Evolutionary conservation across 2,113 vertebrate species (phyloP).

Genomic region (Cervus canadensis): DNA sequence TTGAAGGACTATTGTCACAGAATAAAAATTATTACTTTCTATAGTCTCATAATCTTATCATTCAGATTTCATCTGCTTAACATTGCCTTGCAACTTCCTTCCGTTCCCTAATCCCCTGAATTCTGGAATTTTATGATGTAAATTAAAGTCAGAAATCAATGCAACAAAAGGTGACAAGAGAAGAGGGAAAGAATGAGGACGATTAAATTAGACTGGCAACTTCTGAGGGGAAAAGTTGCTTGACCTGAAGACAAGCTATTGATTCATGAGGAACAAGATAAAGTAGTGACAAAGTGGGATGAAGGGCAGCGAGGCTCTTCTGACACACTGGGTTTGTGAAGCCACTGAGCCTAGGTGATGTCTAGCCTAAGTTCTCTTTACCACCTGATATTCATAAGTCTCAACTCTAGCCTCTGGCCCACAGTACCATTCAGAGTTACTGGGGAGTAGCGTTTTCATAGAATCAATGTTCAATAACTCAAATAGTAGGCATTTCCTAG

Average conservation of each 20-base stretch:
- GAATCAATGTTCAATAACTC: neutral
- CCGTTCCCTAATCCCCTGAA: neutral
- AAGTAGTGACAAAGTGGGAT: too few relatives aligned
- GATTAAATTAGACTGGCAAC: neutral
- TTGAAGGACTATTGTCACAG: neutral
- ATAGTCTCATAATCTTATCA: neutral
- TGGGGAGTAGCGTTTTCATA: neutral
- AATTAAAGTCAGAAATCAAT: neutral
- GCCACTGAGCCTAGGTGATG: neutral
- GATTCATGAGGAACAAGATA: neutral
- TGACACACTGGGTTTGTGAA: neutral
- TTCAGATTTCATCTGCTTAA: neutral
- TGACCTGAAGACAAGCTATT: neutral
- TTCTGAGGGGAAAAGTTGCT: neutral
- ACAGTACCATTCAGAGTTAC: neutral
- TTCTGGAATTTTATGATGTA: neutral
- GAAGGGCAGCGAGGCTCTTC: neutral
- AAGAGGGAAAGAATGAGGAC: neutral
- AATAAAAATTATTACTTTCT: neutral
- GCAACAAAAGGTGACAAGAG: neutral
- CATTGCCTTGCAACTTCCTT: neutral
- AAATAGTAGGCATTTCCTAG: neutral
- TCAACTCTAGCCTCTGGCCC: neutral
- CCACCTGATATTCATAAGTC: neutral
- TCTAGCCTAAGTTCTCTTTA: neutral